phyloP scores from a whole-genome alignment of 1,140 invertebrate genomes.

The Proctacanthus coquilletti region DNA sequence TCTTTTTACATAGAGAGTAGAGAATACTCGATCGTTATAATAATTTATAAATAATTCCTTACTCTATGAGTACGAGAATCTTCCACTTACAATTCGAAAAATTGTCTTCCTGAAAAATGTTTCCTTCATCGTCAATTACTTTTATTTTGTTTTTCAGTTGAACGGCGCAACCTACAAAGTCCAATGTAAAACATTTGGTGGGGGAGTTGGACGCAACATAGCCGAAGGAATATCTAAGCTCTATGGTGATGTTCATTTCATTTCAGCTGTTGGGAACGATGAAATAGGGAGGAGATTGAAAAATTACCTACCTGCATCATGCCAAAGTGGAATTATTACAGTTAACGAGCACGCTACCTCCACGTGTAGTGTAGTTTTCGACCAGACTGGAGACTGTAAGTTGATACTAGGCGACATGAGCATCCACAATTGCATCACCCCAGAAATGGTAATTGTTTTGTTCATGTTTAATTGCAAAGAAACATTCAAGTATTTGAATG shows the following conservation, averaged over 20 bases:
- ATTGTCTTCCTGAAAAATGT: no score
- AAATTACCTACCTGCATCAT: conserved; percentile 22
- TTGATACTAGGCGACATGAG: conserved; percentile 73
- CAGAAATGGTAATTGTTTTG: conserved; percentile 36
- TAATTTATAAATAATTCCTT: no score
- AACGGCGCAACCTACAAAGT: conserved; percentile 64
- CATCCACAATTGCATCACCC: conserved; percentile 54
- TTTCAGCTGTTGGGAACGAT: conserved; percentile 71
- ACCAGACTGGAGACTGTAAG: conserved; percentile 54
- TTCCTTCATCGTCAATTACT: no score
- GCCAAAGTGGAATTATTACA: conserved; percentile 24
- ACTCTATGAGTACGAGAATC: no score
- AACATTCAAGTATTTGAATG: conserved; percentile 4
- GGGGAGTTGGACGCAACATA: conserved; percentile 86
- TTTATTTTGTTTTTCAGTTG: no score
- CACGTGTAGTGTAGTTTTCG: conserved; percentile 58
- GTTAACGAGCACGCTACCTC: conserved; percentile 39
- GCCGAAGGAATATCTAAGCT: conserved; percentile 67
- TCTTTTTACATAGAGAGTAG: no score
- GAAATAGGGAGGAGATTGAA: conserved; percentile 33
- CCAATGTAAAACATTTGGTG: conserved; percentile 44
- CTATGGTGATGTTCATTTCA: conserved; percentile 45
- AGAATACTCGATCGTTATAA: no score
- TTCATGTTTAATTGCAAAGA: conserved; percentile 7
- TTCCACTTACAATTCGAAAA: no score